phyloP scores from a whole-genome alignment of 2,113 vertebrate species.

The Protobothrops mucrosquamatus region DNA sequence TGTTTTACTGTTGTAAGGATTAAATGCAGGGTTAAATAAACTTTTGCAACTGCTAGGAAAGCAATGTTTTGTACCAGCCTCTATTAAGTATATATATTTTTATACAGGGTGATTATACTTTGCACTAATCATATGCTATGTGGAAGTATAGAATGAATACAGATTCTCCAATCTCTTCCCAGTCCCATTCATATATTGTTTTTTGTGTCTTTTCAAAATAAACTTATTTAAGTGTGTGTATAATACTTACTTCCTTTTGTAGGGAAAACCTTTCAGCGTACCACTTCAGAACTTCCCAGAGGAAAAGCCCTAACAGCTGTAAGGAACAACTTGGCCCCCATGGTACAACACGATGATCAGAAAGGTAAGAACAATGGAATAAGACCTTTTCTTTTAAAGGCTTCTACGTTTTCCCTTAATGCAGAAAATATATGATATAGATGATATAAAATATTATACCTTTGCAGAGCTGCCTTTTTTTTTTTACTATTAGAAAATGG shows the following conservation, averaged over 20 bases:
- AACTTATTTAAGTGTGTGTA: constrained; percentile 6
- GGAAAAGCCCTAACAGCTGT: constrained; percentile 64
- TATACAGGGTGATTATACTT: not conserved
- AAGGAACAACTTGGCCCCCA: constrained; percentile 72
- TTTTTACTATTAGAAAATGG: not conserved
- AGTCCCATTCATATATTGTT: not conserved
- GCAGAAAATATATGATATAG: not conserved
- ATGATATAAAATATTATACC: not conserved
- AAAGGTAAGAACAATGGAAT: constrained; percentile 73
- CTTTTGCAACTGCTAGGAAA: not conserved
- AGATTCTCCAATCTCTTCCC: not conserved
- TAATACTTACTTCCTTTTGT: constrained; percentile 21
- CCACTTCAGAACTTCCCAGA: constrained; percentile 63
- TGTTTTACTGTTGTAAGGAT: not conserved
- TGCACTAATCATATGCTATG: not conserved
- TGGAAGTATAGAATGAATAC: not conserved
- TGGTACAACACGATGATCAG: constrained; percentile 72
- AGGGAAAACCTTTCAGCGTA: constrained; percentile 71
- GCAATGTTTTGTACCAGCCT: not conserved
- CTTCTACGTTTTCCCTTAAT: not conserved
- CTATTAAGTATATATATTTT: not conserved
- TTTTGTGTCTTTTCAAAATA: not conserved
- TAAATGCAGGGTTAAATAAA: not conserved
- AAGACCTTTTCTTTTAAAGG: not conserved
- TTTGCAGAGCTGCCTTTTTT: not conserved